phyloP scores from a whole-genome alignment of 2,888 invertebrate genomes.

The Tipula confusa region DNA sequence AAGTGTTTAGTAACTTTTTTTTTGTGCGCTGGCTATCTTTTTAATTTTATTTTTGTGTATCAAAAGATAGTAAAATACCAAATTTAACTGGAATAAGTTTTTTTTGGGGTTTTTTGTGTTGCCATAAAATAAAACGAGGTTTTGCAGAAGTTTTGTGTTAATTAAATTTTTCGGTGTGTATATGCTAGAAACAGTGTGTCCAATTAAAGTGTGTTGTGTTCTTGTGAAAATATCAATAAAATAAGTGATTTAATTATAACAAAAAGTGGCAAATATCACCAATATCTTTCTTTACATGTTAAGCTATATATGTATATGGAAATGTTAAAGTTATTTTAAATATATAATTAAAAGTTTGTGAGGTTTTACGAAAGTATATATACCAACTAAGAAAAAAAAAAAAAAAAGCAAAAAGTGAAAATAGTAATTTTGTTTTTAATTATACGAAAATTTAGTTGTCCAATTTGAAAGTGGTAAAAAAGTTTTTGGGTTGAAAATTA shows the following conservation, averaged over 20 bases:
- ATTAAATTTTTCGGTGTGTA: background rate
- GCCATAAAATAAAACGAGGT: background rate
- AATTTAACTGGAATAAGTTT: background rate
- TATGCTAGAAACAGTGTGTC: background rate
- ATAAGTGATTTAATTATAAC: background rate
- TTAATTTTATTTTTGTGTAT: background rate
- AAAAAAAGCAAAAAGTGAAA: background rate
- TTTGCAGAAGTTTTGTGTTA: background rate
- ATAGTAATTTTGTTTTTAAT: background rate
- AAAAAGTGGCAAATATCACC: background rate
- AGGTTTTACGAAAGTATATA: background rate
- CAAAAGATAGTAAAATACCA: background rate
- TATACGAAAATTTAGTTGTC: conserved; percentile 5
- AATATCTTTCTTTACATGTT: too few relatives aligned
- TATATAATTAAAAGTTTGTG: background rate
- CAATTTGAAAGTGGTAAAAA: conserved; percentile 15
- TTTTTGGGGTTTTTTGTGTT: background rate
- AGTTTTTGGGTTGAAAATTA: background rate
- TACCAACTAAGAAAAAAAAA: background rate
- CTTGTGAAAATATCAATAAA: background rate
- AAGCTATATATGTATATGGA: background rate
- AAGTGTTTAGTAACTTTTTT: conserved; percentile 14
- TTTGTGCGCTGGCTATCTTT: background rate
- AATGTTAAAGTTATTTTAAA: background rate
- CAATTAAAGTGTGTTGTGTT: background rate